A percentile compares a stretch with the other conserved stretches of the same genome.
These are phyloP conservation scores for Pteruthius melanotis DNA, from an alignment of 2,113 vertebrate genomes.

Conservation along the genomic window DNA sequence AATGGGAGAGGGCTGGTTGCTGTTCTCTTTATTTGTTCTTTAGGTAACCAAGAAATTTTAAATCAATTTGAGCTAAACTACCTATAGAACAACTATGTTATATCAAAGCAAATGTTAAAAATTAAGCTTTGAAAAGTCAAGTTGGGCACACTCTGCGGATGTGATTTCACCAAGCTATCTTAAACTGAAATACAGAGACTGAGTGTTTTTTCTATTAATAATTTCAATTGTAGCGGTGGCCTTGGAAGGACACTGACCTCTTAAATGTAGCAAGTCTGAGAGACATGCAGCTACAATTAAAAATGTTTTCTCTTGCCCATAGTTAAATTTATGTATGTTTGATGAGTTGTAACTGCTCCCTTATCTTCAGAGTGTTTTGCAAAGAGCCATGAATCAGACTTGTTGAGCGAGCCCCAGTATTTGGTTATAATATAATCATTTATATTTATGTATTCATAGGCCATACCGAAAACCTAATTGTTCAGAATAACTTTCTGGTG, in stretches of 20 bases:
- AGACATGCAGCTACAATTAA: not conserved
- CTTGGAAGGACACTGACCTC: not conserved
- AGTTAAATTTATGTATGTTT: not conserved
- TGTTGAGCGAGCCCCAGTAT: not conserved
- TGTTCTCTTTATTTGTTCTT: not conserved
- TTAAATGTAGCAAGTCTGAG: not conserved
- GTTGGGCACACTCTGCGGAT: not conserved
- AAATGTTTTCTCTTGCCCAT: not conserved
- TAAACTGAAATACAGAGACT: not conserved
- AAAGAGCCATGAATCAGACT: not conserved
- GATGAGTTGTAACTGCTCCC: not conserved
- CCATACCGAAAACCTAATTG: not conserved
- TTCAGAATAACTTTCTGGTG: not conserved
- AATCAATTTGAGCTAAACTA: not conserved
- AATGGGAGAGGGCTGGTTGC: not conserved
- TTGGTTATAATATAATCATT: not conserved
- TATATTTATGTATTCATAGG: not conserved
- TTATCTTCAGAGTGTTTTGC: not conserved
- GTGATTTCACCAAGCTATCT: not conserved
- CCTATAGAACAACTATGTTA: not conserved
- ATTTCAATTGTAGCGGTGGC: not conserved
- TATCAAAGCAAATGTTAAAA: not conserved
- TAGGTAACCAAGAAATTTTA: not conserved
- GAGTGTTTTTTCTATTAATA: not conserved
- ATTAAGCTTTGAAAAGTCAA: not conserved